Base-by-base conservation (phyloP, 1,140 invertebrate species). In the Eurytemora carolleeae region DNA sequence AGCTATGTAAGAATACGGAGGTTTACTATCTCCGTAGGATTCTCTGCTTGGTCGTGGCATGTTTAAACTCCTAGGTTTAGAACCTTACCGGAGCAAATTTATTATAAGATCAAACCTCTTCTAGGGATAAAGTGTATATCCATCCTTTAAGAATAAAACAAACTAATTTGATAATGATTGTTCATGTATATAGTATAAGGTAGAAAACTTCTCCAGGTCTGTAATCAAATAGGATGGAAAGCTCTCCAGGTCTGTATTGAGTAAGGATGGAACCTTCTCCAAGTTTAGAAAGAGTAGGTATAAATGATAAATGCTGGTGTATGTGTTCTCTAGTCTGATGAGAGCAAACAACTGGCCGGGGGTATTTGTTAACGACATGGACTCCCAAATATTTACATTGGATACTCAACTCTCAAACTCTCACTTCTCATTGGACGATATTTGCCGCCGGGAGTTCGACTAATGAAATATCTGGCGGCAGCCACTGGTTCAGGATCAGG, bases 1-100 rank as follows among this genome's bases (percentile, higher is more conserved):
- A 0, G 90, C 92, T 63, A 97, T 96, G 71, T 97, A 96, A 0
- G 90, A 95, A 71, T 93, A 97, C 0, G 92, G 91, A 52, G 92
- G 92, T 71, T 97, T 97, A 69, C 92, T 87, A 70, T 89, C 87
- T 68, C 87, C 87, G 72, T 92, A 93, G n/a, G 85, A 87, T 73
- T 90, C 88, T 67, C 87, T 79, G 68, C 85, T 86, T 54, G 88
- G 89, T 69, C 88, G 80, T 68, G 88, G 88, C 89, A 93, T 93
- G 7, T 44, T 44, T 44, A 44, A 44, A n/a, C n/a, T 44, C 7
- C 7, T 44, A 12, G 31, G 7, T 44, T 44, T 44, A 44, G n/a
- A 44, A 44, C 31, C 7, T n/a, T n/a, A 44, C 7, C n/a, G 31
- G 7, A 12, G n/a, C 7, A n/a, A 12, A n/a, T 44, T 44, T 44